Conservation (phyloP, 1,140 invertebrate genomes). For the Drosophila orena region DNA sequence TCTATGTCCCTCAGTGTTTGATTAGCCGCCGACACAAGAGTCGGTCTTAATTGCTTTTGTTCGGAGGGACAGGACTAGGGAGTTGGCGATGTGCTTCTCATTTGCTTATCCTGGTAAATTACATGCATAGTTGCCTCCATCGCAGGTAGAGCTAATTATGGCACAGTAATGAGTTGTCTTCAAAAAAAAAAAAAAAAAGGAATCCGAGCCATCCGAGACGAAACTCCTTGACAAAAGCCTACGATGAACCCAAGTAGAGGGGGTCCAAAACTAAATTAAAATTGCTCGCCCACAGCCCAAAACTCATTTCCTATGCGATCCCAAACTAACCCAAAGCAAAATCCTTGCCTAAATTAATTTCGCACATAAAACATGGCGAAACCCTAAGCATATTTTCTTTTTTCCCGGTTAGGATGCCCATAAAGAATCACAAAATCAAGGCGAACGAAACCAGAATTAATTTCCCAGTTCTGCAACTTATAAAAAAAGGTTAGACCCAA, state of each 20-base stretch:
- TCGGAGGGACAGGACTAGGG: not conserved
- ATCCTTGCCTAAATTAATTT: conserved; percentile 47
- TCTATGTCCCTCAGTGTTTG: conserved; percentile 41
- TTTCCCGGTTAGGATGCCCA: conserved; percentile 4
- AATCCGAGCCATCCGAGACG: not conserved
- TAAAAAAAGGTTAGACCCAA: conserved; percentile 25
- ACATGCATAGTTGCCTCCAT: conserved; percentile 41
- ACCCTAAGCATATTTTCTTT: conserved; percentile 37
- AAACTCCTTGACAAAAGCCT: conserved; percentile 8
- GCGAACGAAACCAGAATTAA: conserved; percentile 48
- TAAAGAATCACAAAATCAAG: conserved; percentile 55
- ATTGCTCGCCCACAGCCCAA: conserved; percentile 17
- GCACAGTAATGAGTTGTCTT: conserved; percentile 13
- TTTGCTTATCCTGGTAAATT: conserved; percentile 60
- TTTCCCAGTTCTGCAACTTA: conserved; percentile 45
- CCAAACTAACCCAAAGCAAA: conserved; percentile 39
- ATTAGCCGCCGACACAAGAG: conserved; percentile 45
- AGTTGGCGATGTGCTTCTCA: conserved; percentile 12
- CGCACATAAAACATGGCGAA: conserved; percentile 43
- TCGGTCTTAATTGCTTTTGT: conserved; percentile 57
- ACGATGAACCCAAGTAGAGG: conserved; percentile 20
- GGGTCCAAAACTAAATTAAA: conserved; percentile 43
- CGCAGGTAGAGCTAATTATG: conserved; percentile 37
- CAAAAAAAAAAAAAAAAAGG: not conserved
- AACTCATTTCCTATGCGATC: conserved; percentile 38